Evolutionary conservation across 2,888 invertebrate genomes (phyloP), one percentile per base, ranked within the genome.

Genomic region (Frankliniella fusca): DNA sequence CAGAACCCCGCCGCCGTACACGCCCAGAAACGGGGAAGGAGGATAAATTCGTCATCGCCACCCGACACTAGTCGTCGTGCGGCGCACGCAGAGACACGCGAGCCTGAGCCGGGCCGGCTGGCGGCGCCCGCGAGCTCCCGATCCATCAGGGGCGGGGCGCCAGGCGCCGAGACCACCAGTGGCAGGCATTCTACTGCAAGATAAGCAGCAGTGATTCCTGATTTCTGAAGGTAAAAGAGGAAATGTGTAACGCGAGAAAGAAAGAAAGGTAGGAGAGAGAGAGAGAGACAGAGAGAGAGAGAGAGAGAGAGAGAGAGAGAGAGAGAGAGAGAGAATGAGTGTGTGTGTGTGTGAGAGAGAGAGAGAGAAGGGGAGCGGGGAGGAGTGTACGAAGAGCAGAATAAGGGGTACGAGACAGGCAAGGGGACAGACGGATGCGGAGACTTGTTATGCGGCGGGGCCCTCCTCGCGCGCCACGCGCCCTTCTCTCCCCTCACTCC

Each of bases 261-360:
- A 3, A 9, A 54, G 54, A 54, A 9, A 54, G 54, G n/a, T n/a
- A n/a, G n/a, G n/a, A 50, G 50, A 50, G 15, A 8, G 54, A 54
- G 70, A 70, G 23, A 5, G 70, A 23, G 70, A 70, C 7, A 23
- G 23, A 65, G 20, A 23, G 70, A n/a, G 50, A 48, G 79, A 48
- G 80, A 65, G 65, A 48, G 61, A 80, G 81, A 80, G 82, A 76
- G 80, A 23, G 80, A n/a, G 79, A 80, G 80, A 61, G 83, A 80
- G 80, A 80, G 82, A 54, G 81, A 82, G 70, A 82, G 80, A 80
- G 83, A 48, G 81, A 80, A 83, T 82, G n/a, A n/a, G n/a, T n/a
- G n/a, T n/a, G n/a, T n/a, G n/a, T n/a, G n/a, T n/a, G n/a, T n/a
- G n/a, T n/a, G 83, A 81, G 82, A 82, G 81, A 54, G 81, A 82